Base-by-base conservation (phyloP, 2,113 vertebrate species). In the Anhinga anhinga region DNA sequence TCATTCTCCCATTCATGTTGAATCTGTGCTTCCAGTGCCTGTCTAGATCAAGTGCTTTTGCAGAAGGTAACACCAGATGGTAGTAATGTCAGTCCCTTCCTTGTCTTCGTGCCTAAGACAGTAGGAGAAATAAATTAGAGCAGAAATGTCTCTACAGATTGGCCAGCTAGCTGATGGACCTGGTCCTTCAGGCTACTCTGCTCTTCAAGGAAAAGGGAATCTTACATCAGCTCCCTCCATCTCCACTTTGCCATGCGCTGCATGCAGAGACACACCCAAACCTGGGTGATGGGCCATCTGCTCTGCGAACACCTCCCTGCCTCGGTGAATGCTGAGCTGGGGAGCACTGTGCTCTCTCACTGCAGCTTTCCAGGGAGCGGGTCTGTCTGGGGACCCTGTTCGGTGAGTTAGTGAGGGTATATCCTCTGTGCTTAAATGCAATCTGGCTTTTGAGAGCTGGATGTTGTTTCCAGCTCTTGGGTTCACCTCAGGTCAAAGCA, bases 401-500 rank as follows among this genome's bases (percentile, higher is more conserved):
- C 36, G 45, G 11, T 30, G 76, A 53, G 58, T 52, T 65, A 73
- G 36, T 34, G 69, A 61, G 79, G 74, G 14, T 61, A 29, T 86
- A 44, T 50, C 34, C 72, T 70, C 72, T 4, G 3, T 73, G 23
- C 69, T 86, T 94, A 91, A 92, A 74, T 66, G 74, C 80, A 82
- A 19, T 78, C 82, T 87, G 89, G 49, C 85, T 94, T 93, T 95
- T 90, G 91, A 85, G 73, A 93, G 72, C 85, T 53, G 70, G 55
- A 42, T 90, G 88, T 27, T 83, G 76, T 73, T 96, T 94, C 63
- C 73, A 96, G 85, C 71, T 38, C 61, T 59, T 0, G 7, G 67
- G 97, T 96, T 97, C 94, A 94, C 30, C 59, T 93, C 78, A n/a
- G 96, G 96, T 92, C 96, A 96, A 76, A 94, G 92, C 95, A 98